Evolutionary conservation across 2,888 invertebrate genomes (phyloP).

Genomic region (Leucophenga montana): DNA sequence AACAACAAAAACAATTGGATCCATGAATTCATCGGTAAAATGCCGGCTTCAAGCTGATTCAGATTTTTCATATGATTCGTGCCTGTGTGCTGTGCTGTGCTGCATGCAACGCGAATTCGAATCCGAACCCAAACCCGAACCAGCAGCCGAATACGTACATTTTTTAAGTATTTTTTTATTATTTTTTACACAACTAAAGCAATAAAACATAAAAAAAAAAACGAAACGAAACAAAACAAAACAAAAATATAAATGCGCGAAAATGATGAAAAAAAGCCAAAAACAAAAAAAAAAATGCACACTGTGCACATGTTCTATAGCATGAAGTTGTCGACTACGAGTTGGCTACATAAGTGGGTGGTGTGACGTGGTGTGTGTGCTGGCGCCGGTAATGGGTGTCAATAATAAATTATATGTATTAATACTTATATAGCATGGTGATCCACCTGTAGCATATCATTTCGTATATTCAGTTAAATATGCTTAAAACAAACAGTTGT

Average conservation of each 20-base stretch:
- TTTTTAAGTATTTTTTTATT: conserved; percentile 43
- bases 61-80: conserved; percentile 8
- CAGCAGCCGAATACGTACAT: conserved; percentile 10
- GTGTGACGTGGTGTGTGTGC: too few species aligned
- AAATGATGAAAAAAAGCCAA: background rate
- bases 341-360: too few species aligned
- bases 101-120: background rate
- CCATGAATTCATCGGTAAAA: background rate
- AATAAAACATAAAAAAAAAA: conserved; percentile 13
- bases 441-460: too few species aligned
- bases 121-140: too few species aligned
- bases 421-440: too few species aligned
- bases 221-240: background rate
- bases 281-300: background rate
- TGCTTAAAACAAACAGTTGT: too few species aligned
- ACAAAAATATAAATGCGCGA: background rate
- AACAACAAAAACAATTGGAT: background rate
- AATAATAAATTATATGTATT: too few species aligned
- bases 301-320: too few species aligned
- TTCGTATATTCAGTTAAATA: too few species aligned
- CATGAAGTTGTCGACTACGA: too few species aligned
- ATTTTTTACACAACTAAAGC: conserved; percentile 39
- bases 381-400: too few species aligned
- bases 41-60: conserved; percentile 21
- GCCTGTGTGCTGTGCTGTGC: background rate